Conservation (phyloP, 2,797 vertebrate genomes). For the Triplophysa yarkandensis region DNA sequence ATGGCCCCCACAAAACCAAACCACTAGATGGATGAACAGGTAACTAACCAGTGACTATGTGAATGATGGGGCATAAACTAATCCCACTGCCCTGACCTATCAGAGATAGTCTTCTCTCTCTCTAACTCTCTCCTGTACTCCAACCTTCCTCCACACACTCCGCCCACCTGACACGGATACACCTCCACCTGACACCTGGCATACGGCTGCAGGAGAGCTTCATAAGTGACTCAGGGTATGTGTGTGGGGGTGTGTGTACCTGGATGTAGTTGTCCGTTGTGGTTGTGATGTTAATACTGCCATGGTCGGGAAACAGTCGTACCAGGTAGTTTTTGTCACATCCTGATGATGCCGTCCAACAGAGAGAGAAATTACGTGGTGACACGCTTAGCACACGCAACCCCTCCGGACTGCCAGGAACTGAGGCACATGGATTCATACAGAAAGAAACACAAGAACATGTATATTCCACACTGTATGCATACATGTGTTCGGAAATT, state of each 20-base stretch:
- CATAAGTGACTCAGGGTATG: constrained; percentile 28
- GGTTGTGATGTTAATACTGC: constrained; percentile 76
- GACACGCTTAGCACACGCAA: constrained; percentile 69
- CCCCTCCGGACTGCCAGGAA: constrained; percentile 67
- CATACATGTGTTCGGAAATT: no score
- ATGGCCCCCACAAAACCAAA: constrained; percentile 38
- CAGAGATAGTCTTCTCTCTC: constrained; percentile 43
- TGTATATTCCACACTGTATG: no score
- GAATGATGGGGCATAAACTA: constrained; percentile 27
- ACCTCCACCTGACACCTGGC: constrained; percentile 78
- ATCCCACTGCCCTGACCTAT: constrained; percentile 32
- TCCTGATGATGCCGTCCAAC: constrained; percentile 75
- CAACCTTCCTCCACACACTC: constrained; percentile 66
- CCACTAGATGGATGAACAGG: constrained; percentile 57
- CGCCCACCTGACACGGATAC: constrained; percentile 82
- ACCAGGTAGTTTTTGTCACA: constrained; percentile 78
- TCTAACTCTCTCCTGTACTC: constrained; percentile 33
- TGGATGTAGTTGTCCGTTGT: constrained; percentile 64
- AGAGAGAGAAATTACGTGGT: constrained; percentile 74
- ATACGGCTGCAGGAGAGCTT: constrained; percentile 46
- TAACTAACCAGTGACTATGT: constrained; percentile 9
- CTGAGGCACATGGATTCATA: constrained; percentile 47
- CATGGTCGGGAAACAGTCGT: constrained; percentile 76
- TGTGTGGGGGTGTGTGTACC: constrained; percentile 59
- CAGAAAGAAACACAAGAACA: neutral